Percentiles rank a stretch among this genome's conserved stretches.
These are phyloP conservation scores for Cyclopterus lumpus DNA, from an alignment of 2,797 vertebrate genomes.

Conservation along the genomic window DNA sequence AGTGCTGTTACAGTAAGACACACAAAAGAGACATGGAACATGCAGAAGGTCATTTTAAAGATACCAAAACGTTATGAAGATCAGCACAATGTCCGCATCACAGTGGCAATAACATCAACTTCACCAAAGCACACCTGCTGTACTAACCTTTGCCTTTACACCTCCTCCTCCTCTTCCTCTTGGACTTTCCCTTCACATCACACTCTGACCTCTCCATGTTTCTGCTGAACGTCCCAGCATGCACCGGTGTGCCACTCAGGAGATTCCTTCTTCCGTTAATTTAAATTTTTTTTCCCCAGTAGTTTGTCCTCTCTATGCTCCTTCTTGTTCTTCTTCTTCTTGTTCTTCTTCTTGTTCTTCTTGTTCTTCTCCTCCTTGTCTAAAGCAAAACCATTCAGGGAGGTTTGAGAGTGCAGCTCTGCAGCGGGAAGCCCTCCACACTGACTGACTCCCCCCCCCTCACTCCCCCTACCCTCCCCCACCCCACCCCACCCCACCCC, in stretches of 20 bases:
- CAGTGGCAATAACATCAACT: not conserved
- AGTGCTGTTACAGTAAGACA: not conserved
- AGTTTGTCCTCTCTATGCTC: slow-evolving; percentile 12
- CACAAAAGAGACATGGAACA: not conserved
- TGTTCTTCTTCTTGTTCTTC: not conserved
- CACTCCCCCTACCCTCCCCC: too few species aligned
- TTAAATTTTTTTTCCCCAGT: not conserved
- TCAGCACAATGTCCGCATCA: not conserved
- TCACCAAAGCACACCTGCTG: not conserved
- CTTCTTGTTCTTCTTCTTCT: slow-evolving; percentile 11
- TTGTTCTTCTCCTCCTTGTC: not conserved
- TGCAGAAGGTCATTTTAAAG: not conserved
- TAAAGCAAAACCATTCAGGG: not conserved
- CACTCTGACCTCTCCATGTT: slow-evolving; percentile 77
- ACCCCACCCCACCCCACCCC: too few species aligned
- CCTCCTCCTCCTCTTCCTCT: slow-evolving; percentile 81
- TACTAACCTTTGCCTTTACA: slow-evolving; percentile 87
- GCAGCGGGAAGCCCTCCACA: slow-evolving; percentile 35
- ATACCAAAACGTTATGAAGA: not conserved
- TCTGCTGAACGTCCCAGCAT: slow-evolving; percentile 75
- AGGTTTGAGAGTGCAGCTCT: slow-evolving; percentile 39
- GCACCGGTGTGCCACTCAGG: slow-evolving; percentile 82
- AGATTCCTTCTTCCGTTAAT: not conserved
- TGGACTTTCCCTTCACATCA: slow-evolving; percentile 84
- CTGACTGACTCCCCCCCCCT: too few species aligned